Percentiles rank a stretch among this genome's conserved stretches.
Conservation (phyloP, 2,888 invertebrate genomes). For the Dione juno region DNA sequence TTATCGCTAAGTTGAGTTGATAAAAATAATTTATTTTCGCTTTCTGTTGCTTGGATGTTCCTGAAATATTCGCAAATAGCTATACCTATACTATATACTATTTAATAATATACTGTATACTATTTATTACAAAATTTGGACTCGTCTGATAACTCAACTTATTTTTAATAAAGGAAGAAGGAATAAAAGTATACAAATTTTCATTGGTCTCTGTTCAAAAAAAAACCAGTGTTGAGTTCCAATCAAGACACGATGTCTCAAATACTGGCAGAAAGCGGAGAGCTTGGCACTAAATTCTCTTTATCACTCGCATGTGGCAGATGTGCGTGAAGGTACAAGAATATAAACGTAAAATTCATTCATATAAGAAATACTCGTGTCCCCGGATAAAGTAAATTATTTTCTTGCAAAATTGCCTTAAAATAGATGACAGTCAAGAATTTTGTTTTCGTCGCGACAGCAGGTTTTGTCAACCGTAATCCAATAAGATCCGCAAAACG, state of each 20-base stretch:
- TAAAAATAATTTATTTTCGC: conserved; percentile 30
- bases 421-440: conserved; percentile 28
- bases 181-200: too few relatives aligned
- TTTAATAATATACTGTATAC: neutral
- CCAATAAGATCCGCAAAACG: conserved; percentile 66
- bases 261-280: too few relatives aligned
- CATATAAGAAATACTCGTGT: neutral
- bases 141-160: too few relatives aligned
- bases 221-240: too few relatives aligned
- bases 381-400: neutral
- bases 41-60: conserved; percentile 6
- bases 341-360: neutral
- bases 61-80: too few relatives aligned
- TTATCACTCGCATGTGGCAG: too few relatives aligned
- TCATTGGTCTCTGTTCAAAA: too few relatives aligned
- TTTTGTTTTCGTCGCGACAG: conserved; percentile 57
- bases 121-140: too few relatives aligned
- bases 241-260: too few relatives aligned
- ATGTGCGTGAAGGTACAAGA: too few relatives aligned
- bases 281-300: too few relatives aligned
- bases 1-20: conserved; percentile 24
- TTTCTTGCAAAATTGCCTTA: conserved; percentile 26
- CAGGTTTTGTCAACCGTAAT: conserved; percentile 69
- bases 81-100: neutral
- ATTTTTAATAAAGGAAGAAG: too few relatives aligned